Evolutionary conservation across 2,797 vertebrate species (phyloP).

Genomic region (Clarias platycephalus): DNA sequence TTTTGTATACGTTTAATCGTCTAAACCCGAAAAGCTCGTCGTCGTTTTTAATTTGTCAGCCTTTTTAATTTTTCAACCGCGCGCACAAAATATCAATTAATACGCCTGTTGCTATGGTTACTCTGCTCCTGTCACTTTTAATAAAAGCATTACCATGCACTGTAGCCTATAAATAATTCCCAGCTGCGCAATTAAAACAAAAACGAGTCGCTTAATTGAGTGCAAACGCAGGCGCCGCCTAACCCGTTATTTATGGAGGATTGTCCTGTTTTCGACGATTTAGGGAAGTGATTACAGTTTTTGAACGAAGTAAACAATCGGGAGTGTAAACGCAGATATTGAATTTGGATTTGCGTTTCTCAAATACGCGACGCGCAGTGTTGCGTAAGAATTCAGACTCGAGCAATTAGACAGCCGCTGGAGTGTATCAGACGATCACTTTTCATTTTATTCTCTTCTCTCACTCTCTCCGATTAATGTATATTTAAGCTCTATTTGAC

Average conservation of each 20-base stretch:
- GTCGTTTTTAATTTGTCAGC: neutral
- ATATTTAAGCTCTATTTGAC: neutral
- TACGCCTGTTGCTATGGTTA: slow-evolving; percentile 8
- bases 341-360: neutral
- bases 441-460: neutral
- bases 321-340: neutral
- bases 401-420: neutral
- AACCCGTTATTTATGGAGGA: neutral
- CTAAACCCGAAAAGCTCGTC: neutral
- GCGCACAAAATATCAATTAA: neutral
- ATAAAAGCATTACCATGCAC: neutral
- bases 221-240: neutral
- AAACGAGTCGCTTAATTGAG: neutral
- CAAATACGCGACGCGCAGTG: neutral
- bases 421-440: neutral
- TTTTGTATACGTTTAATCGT: neutral
- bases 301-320: neutral
- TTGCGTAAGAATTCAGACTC: slow-evolving; percentile 2
- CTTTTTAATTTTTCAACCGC: neutral
- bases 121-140: neutral
- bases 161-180: slow-evolving; percentile 22
- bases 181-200: neutral
- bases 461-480: neutral
- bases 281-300: slow-evolving; percentile 1
- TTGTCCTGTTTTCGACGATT: slow-evolving; percentile 5